Conservation (phyloP, 2,888 invertebrate genomes). For the Eupithecia centaureata region DNA sequence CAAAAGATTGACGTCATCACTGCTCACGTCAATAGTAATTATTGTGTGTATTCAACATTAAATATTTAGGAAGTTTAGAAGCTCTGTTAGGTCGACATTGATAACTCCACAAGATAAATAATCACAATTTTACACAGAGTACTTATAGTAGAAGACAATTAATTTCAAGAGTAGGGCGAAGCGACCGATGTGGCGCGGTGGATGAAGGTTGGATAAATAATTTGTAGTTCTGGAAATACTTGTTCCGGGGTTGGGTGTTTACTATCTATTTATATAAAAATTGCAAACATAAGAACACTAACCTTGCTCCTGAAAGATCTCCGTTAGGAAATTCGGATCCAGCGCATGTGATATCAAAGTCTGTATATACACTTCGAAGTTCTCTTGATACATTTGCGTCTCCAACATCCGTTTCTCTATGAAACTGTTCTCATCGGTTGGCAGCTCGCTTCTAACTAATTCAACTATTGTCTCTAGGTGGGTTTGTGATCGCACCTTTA, state of each 20-base stretch:
- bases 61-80: not conserved
- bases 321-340: conserved; percentile 94
- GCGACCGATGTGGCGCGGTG: too few relatives aligned
- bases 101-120: too few relatives aligned
- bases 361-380: conserved; percentile 96
- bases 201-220: too few relatives aligned
- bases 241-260: not conserved
- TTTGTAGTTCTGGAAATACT: too few relatives aligned
- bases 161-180: too few relatives aligned
- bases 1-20: conserved; percentile 25
- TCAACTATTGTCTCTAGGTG: conserved; percentile 92
- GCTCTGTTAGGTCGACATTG: too few relatives aligned
- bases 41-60: not conserved
- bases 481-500: conserved; percentile 89
- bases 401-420: conserved; percentile 90
- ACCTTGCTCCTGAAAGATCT: conserved; percentile 96
- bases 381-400: conserved; percentile 91
- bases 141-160: too few relatives aligned
- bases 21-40: conserved; percentile 21
- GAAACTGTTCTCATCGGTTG: conserved; percentile 87
- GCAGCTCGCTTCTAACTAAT: conserved; percentile 89
- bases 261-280: not conserved
- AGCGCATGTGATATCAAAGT: conserved; percentile 95
- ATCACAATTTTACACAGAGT: too few relatives aligned
- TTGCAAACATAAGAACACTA: conserved; percentile 29